Conservation (phyloP, 2,888 invertebrate genomes). For the Scaptodrosophila latifasciaeformis region DNA sequence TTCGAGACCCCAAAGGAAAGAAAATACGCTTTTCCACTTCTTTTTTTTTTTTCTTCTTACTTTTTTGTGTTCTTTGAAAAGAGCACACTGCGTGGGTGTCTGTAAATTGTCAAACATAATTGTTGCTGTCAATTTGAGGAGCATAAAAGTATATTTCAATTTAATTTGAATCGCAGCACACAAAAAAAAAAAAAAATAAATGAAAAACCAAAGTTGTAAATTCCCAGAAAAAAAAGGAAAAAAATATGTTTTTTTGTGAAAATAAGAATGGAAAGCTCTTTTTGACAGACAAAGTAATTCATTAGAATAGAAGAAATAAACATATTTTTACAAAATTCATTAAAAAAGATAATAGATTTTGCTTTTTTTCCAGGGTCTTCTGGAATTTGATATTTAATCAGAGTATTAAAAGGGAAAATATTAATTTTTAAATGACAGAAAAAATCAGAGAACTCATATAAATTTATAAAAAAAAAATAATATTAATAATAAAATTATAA, state of each 20-base stretch:
- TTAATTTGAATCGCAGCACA: background rate
- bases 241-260: background rate
- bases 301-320: background rate
- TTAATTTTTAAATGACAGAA: background rate
- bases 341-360: background rate
- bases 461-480: background rate
- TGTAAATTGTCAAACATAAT: conserved; percentile 25
- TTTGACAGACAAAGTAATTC: no score
- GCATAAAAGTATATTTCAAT: conserved; percentile 5
- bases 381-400: no score
- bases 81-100: background rate
- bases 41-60: no score
- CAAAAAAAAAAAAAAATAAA: background rate
- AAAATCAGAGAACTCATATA: background rate
- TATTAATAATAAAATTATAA: background rate
- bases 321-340: background rate
- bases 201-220: background rate
- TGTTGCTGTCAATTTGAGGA: conserved; percentile 30
- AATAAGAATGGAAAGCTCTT: no score
- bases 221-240: background rate
- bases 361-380: background rate
- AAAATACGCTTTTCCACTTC: no score
- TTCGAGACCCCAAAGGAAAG: background rate
- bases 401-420: background rate
- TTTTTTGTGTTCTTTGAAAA: no score